These are phyloP conservation scores for Phrynocephalus forsythii DNA, from an alignment of 2,797 vertebrate genomes.

Conservation along the genomic window DNA sequence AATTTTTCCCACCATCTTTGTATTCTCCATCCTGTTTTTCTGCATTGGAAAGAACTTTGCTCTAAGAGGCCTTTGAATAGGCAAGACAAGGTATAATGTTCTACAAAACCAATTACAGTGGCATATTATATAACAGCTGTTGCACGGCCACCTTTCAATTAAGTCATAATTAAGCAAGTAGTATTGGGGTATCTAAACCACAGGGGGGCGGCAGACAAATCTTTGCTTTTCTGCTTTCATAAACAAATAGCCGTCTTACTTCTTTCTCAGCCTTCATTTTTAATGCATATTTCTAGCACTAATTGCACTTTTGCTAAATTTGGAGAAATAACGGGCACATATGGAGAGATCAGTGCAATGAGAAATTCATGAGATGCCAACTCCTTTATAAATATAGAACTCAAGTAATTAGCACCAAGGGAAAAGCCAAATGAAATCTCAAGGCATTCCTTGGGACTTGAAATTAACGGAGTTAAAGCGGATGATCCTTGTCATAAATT, in stretches of 20 bases:
- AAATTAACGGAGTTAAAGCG: constrained; percentile 70
- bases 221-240: constrained; percentile 61
- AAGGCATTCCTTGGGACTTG: constrained; percentile 63
- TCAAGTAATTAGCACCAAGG: constrained; percentile 67
- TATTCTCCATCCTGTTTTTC: background rate
- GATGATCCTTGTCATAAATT: constrained; percentile 65
- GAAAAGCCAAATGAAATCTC: constrained; percentile 68
- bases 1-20: background rate
- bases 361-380: constrained; percentile 71
- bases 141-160: constrained; percentile 24
- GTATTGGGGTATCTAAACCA: constrained; percentile 37
- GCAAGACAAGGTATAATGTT: background rate
- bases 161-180: background rate
- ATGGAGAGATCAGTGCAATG: constrained; percentile 75
- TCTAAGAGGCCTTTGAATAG: background rate
- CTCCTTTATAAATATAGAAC: constrained; percentile 77
- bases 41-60: background rate
- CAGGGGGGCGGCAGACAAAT: constrained; percentile 44
- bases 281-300: constrained; percentile 73
- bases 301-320: constrained; percentile 76
- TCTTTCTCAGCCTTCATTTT: constrained; percentile 72
- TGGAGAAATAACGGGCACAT: constrained; percentile 67
- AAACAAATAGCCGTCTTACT: constrained; percentile 59
- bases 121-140: background rate
- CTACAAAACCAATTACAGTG: constrained; percentile 8